These are phyloP conservation scores for Epsilonema sp. DNA, from an alignment of 2,888 invertebrate genomes.

Conservation along the genomic window DNA sequence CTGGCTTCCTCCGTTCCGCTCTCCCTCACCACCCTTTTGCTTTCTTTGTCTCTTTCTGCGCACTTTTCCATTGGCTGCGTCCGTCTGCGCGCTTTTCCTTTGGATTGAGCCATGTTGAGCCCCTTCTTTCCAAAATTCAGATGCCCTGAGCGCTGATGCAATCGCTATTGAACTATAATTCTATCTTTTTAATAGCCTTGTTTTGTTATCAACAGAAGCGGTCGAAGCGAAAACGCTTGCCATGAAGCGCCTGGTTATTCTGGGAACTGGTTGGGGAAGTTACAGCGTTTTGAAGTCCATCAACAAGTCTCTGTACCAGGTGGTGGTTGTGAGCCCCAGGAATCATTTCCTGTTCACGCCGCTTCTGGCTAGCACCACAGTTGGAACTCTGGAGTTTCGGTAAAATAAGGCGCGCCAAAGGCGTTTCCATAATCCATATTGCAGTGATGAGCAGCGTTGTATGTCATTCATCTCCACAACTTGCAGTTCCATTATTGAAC, in stretches of 20 bases:
- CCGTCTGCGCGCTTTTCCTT: too few relatives aligned
- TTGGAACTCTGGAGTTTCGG: conserved; percentile 29
- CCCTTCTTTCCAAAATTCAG: too few relatives aligned
- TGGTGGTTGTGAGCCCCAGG: conserved; percentile 31
- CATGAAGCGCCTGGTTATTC: conserved; percentile 27
- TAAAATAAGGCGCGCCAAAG: too few relatives aligned
- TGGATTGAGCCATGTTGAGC: too few relatives aligned
- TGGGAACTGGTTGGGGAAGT: conserved; percentile 33
- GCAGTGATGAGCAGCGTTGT: background rate
- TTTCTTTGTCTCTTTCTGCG: too few relatives aligned
- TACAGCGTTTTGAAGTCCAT: conserved; percentile 30
- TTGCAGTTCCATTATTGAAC: conserved; percentile 32
- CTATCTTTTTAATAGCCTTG: too few relatives aligned
- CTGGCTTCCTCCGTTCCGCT: too few relatives aligned
- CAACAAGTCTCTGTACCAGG: conserved; percentile 28
- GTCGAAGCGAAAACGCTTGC: too few relatives aligned
- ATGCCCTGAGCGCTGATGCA: conserved; percentile 4
- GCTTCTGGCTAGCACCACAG: conserved; percentile 32
- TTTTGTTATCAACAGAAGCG: too few relatives aligned
- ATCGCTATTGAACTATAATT: too few relatives aligned
- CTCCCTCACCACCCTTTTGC: too few relatives aligned
- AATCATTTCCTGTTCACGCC: conserved; percentile 35
- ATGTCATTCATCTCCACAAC: background rate
- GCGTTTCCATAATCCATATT: background rate
- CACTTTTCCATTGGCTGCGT: too few relatives aligned